Evolutionary conservation across 1,140 invertebrate genomes (phyloP), one percentile per base, ranked within the genome.

Genomic region (Hyphantria cunea): DNA sequence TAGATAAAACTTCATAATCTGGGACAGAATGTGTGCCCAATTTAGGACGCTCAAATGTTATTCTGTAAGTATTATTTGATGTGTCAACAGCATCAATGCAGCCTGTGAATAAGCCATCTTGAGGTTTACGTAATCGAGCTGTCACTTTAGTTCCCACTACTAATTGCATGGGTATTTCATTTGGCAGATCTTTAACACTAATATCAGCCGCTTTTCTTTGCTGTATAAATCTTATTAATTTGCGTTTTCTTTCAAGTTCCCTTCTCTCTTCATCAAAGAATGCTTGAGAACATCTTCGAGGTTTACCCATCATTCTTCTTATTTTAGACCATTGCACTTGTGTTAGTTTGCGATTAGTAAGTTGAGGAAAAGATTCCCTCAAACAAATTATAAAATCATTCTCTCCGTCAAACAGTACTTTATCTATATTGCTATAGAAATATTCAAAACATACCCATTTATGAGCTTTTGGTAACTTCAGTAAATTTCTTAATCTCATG

Each of bases 361-460:
- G 89, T 78, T 97, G 95, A 6, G 99, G 98, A 92, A 99, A 99
- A 6, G 96, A 96, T 88, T 99, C 98, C 83, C 95, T 96, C 12
- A 99, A 90, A 82, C 98, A 99, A 48, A 97, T 95, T 91, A 96
- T 96, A 83, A 99, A 99, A 92, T 99, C 98, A 92, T 99, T 99
- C 77, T 99, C 97, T 49, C 97, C 97, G 69, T 97, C 94, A 91
- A 99, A 99, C 8, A 99, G 91, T 48, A 97, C 95, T 79, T 96
- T 97, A 87, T 99, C 98, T 72, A 99, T 96, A 82, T 99, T 99
- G 74, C 98, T 99, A 85, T 99, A 99, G 92, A 99, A 99, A 95
- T 98, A 99, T 87, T 99, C 99, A 90, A 98, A 99, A 83, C 97
- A 99, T 0, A 99, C 98, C 98, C 98, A 99, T 92, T 98, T 98